Conservation (phyloP, 2,888 invertebrate species). For the Epinotia demarniana region DNA sequence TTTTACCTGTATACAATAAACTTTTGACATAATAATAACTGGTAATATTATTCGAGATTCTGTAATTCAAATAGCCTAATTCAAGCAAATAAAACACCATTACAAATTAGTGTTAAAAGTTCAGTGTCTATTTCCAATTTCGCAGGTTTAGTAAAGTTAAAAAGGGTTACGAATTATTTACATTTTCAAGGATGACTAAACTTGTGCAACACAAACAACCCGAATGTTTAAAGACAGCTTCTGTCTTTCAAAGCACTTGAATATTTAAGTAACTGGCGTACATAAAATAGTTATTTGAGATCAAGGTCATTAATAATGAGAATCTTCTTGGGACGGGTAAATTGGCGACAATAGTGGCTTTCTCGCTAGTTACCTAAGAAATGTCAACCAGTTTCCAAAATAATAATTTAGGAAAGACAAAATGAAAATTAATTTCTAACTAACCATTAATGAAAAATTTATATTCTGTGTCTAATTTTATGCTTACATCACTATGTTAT, state of each 20-base stretch:
- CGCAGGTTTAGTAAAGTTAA: constrained; percentile 54
- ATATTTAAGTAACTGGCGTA: constrained; percentile 53
- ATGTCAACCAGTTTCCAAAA: constrained; percentile 13
- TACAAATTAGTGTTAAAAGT: constrained; percentile 53
- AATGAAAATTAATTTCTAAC: constrained; percentile 73
- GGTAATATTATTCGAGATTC: constrained; percentile 76
- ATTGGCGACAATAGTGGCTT: constrained; percentile 46
- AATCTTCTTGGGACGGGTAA: constrained; percentile 67
- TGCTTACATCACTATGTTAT: constrained; percentile 57
- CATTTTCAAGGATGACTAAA: constrained; percentile 52
- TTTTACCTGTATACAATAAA: constrained; percentile 82
- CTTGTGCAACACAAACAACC: constrained; percentile 51
- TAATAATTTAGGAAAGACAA: constrained; percentile 48
- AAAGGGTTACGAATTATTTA: constrained; percentile 63
- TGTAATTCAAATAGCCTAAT: constrained; percentile 68
- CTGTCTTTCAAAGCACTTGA: constrained; percentile 79
- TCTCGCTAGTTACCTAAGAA: background rate
- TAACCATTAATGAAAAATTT: constrained; percentile 68
- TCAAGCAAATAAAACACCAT: constrained; percentile 67
- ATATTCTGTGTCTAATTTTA: constrained; percentile 61
- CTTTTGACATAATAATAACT: constrained; percentile 82
- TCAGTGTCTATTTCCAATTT: constrained; percentile 60
- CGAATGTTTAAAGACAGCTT: constrained; percentile 72
- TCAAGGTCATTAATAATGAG: constrained; percentile 48
- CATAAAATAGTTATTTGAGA: constrained; percentile 54